Conservation (phyloP, 2,888 invertebrate species). For the Pyrrhosoma nymphula region DNA sequence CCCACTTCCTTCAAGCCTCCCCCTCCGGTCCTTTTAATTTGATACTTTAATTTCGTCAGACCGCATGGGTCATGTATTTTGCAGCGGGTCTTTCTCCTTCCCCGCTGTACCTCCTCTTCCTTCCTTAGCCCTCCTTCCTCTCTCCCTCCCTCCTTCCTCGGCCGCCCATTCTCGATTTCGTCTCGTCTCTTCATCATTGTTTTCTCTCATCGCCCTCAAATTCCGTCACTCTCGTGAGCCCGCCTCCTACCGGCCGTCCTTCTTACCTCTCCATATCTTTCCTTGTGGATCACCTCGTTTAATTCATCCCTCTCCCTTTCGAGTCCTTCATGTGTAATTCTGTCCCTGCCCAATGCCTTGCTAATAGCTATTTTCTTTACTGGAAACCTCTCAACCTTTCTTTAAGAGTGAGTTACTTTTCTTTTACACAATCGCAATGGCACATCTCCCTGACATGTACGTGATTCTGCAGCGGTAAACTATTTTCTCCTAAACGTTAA, state of each 20-base stretch:
- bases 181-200: conserved; percentile 41
- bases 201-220: background rate
- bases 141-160: background rate
- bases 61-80: conserved; percentile 64
- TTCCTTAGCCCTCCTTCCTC: background rate
- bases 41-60: conserved; percentile 64
- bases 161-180: background rate
- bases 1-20: conserved; percentile 7
- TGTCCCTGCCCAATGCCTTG: background rate
- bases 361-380: no score
- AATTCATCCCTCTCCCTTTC: background rate
- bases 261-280: background rate
- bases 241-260: background rate
- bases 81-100: conserved; percentile 46
- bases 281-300: background rate
- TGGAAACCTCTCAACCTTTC: no score
- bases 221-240: background rate
- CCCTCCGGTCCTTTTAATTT: conserved; percentile 42
- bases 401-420: no score
- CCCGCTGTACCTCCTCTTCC: background rate
- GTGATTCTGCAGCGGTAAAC: no score
- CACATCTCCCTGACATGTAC: no score
- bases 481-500: no score
- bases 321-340: background rate
- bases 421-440: no score